Evolutionary conservation across 1,140 invertebrate species (phyloP), one percentile per base, ranked within the genome.

Genomic region (Mercenaria mercenaria): DNA sequence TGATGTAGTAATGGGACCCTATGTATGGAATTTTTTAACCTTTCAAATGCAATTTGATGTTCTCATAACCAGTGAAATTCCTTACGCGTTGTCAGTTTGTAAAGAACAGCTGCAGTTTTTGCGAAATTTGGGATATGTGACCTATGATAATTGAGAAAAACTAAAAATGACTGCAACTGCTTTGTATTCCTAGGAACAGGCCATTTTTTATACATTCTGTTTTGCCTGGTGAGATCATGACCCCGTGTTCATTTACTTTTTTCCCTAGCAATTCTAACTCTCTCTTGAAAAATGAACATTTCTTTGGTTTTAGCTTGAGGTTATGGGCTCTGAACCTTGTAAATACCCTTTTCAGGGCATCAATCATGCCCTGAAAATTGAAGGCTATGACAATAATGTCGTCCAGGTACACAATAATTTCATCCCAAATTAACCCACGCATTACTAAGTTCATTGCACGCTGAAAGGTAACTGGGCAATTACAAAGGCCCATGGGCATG

Each of bases 231-330:
- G 20, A 61, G 59, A 61, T 29, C 20, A 23, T 23, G 59, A n/a
- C 29, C 29, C 59, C 59, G 59, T 61, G 59, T n/a, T 37, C 52
- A 32, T 64, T 76, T 4, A 86, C 83, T 8, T 90, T 43, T 39
- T 81, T 72, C 4, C 90, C 80, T 13, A 90, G 41, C 64, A 91
- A 94, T 29, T 64, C n/a, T 20, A 94, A 69, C 43, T 89, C 34
- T n/a, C 10, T 88, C 61, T 94, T 88, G 32, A 94, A 52, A 13
- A 90, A 74, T 3, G 23, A 4, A 50, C 88, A 87, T 41, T 91
- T 90, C 29, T n/a, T 64, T n/a, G 91, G 88, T 77, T 91, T 91
- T 0, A 91, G 41, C 59, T 91, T 90, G 0, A 91, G n/a, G 8
- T 61, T 64, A 59, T 76, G 69, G 26, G 37, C 43, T n/a, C 34